A percentile compares a stretch with the other conserved stretches of the same genome.
These are phyloP conservation scores for Stichodactyla mertensii DNA, from an alignment of 64 coral and sea anemone species.

Conservation along the genomic window DNA sequence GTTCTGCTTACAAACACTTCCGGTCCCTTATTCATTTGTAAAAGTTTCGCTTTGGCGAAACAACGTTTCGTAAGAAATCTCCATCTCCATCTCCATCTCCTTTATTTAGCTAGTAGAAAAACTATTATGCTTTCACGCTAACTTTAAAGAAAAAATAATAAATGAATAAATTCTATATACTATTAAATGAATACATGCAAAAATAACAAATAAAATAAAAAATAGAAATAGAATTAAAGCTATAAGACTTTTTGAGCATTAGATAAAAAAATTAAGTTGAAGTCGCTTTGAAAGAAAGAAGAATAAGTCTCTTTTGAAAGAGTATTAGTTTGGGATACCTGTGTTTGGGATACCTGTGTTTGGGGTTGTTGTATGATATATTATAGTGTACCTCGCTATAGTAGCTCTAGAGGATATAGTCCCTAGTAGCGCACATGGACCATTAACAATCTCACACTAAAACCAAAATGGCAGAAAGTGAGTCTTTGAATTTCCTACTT, in stretches of 20 bases:
- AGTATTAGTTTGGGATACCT: not conserved
- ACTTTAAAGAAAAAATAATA: too few relatives aligned
- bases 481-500: not conserved
- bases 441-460: not conserved
- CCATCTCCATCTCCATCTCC: too few relatives aligned
- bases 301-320: not conserved
- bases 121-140: too few relatives aligned
- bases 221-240: not conserved
- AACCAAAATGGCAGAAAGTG: slow-evolving; percentile 63
- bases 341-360: not conserved
- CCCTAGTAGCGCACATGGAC: slow-evolving; percentile 22
- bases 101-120: too few relatives aligned
- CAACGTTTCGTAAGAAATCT: too few relatives aligned
- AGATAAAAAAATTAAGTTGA: not conserved
- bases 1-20: not conserved
- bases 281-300: not conserved
- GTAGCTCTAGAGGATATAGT: not conserved
- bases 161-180: too few relatives aligned
- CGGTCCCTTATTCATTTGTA: not conserved
- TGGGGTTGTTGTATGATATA: not conserved
- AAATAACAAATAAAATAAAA: not conserved
- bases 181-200: too few relatives aligned
- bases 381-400: not conserved
- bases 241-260: not conserved
- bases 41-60: not conserved